A percentile compares a stretch with the other conserved stretches of the same genome.
phyloP scores from a whole-genome alignment of 2,113 vertebrate genomes.

The Pycnonotus jocosus region DNA sequence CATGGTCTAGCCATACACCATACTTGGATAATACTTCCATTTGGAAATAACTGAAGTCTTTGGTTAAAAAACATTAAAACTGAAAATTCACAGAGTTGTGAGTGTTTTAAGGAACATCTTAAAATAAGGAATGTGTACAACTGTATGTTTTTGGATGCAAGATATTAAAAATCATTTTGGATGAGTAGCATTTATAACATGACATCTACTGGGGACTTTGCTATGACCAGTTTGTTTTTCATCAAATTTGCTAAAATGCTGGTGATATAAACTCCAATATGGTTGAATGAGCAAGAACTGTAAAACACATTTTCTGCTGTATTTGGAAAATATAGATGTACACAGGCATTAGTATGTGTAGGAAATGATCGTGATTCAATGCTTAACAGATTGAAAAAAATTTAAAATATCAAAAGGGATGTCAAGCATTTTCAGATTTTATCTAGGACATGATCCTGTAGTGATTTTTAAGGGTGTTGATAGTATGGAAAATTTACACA shows the following conservation, averaged over 20 bases:
- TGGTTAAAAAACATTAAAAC: neutral
- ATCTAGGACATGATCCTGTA: neutral
- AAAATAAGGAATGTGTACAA: neutral
- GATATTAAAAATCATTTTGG: neutral
- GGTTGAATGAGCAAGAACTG: neutral
- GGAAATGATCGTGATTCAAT: neutral
- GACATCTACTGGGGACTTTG: neutral
- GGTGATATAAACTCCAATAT: neutral
- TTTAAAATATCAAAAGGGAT: neutral
- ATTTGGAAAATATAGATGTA: neutral
- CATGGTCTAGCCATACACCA: neutral
- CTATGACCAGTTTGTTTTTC: neutral
- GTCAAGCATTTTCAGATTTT: neutral
- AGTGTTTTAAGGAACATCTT: neutral
- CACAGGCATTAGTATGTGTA: neutral
- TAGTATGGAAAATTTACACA: neutral
- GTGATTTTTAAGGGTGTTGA: neutral
- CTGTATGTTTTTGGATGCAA: neutral
- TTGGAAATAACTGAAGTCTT: neutral
- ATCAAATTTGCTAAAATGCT: neutral
- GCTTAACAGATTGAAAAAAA: neutral
- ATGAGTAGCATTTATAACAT: neutral
- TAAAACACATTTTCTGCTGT: neutral
- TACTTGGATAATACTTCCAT: neutral
- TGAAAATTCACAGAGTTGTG: neutral